A percentile compares a stretch with the other conserved stretches of the same genome.
Evolutionary conservation across 2,888 invertebrate species (phyloP).

Genomic region (Bruchidius siliquastri): DNA sequence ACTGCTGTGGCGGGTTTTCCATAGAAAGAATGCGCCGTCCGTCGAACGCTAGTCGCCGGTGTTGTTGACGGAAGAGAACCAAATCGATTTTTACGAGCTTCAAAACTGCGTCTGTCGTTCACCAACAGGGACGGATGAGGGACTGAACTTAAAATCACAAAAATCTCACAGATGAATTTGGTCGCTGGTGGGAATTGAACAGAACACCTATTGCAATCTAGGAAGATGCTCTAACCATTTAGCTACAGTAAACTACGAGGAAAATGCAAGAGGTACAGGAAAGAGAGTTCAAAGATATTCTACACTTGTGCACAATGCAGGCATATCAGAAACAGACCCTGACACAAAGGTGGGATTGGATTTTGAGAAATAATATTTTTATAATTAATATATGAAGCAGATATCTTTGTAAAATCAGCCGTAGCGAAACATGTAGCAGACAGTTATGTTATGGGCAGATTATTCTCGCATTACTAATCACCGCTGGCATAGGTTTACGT

Average conservation of each 20-base stretch:
- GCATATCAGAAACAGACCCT: too few relatives aligned
- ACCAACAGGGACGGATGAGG: slow-evolving; percentile 13
- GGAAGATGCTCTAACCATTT: too few relatives aligned
- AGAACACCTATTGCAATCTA: too few relatives aligned
- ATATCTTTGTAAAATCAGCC: too few relatives aligned
- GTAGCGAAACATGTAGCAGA: slow-evolving; percentile 13
- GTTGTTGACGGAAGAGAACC: slow-evolving; percentile 33
- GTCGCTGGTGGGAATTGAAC: neutral
- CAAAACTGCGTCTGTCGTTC: slow-evolving; percentile 19
- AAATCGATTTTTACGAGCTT: slow-evolving; percentile 52
- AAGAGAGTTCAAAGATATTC: too few relatives aligned
- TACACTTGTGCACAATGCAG: too few relatives aligned
- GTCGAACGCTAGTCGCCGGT: neutral
- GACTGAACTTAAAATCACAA: too few relatives aligned
- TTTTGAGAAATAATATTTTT: neutral
- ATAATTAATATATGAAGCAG: neutral
- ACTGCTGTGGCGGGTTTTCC: neutral
- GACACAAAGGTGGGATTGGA: too few relatives aligned
- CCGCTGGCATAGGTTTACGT: slow-evolving; percentile 13
- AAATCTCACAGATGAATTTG: neutral
- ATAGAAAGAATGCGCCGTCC: neutral
- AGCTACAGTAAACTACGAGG: too few relatives aligned
- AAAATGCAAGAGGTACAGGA: too few relatives aligned
- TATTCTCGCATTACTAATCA: slow-evolving; percentile 20
- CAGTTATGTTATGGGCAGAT: slow-evolving; percentile 19